Evolutionary conservation across 1,140 invertebrate species (phyloP).

Genomic region (Drosophila quadrilineata): DNA sequence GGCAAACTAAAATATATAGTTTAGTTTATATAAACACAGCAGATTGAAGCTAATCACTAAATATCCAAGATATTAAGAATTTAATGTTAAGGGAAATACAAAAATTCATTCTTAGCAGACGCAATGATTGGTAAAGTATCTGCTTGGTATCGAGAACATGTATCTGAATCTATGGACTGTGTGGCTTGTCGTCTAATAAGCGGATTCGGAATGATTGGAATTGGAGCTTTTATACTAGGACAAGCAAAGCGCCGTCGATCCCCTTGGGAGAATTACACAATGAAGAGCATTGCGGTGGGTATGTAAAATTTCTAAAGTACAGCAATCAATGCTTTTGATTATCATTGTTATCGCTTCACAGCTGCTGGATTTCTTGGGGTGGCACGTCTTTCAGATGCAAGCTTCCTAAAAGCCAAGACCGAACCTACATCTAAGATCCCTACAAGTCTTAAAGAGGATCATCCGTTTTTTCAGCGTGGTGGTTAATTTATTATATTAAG

Average conservation of each 20-base stretch:
- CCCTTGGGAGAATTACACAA: constrained; percentile 45
- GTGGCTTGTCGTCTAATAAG: constrained; percentile 57
- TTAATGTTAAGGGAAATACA: too few species aligned
- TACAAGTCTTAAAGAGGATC: constrained; percentile 24
- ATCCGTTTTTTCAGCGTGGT: constrained; percentile 56
- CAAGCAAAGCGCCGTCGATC: constrained; percentile 51
- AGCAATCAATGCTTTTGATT: not conserved
- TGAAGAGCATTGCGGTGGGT: constrained; percentile 65
- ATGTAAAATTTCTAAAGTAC: not conserved
- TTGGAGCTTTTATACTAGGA: constrained; percentile 48
- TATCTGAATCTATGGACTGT: constrained; percentile 42
- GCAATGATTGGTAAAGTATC: constrained; percentile 61
- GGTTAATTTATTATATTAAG: not conserved
- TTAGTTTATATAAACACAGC: too few species aligned
- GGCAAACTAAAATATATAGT: too few species aligned
- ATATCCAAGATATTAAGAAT: not conserved
- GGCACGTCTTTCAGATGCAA: constrained; percentile 56
- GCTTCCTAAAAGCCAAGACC: constrained; percentile 43
- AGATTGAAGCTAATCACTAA: too few species aligned
- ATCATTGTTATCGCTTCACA: not conserved
- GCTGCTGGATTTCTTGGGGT: constrained; percentile 52
- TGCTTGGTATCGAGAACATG: constrained; percentile 50
- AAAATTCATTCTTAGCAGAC: too few species aligned
- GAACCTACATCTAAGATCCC: constrained; percentile 19
- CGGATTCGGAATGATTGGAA: constrained; percentile 57